phyloP scores from a whole-genome alignment of 2,888 invertebrate genomes.

The Cataglyphis albicans region DNA sequence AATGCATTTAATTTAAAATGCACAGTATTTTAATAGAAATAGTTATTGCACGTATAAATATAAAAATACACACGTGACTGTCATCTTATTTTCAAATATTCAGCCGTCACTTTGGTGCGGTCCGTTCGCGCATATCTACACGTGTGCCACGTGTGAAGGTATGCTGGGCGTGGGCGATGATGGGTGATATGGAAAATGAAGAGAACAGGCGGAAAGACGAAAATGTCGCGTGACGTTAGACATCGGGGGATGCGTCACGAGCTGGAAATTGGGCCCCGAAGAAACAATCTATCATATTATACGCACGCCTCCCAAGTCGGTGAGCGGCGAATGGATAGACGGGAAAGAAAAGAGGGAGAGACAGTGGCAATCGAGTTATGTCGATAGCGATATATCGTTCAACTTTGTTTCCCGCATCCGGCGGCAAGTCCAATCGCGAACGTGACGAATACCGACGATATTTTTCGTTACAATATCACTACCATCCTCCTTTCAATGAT shows the following conservation, averaged over 20 bases:
- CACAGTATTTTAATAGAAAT: not conserved
- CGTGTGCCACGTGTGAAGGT: not conserved
- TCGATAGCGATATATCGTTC: conserved; percentile 55
- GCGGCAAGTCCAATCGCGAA: conserved; percentile 21
- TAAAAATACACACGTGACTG: not conserved
- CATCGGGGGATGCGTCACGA: conserved; percentile 47
- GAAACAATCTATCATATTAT: conserved; percentile 78
- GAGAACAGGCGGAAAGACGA: conserved; percentile 36
- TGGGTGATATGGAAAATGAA: conserved; percentile 16
- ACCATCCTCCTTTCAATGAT: conserved; percentile 35
- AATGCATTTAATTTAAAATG: not conserved
- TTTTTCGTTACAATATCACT: conserved; percentile 25
- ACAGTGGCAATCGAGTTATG: conserved; percentile 72
- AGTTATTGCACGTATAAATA: not conserved
- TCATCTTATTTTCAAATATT: not conserved
- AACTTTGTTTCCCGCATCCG: conserved; percentile 54
- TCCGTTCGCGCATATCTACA: not conserved
- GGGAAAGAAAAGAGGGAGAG: conserved; percentile 54
- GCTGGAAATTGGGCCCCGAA: conserved; percentile 72
- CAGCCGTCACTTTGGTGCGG: not conserved
- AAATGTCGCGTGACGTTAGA: conserved; percentile 60
- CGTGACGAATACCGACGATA: conserved; percentile 49
- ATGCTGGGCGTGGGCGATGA: not conserved
- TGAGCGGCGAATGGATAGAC: conserved; percentile 56
- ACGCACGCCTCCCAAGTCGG: conserved; percentile 40